Evolutionary conservation across 2,113 vertebrate genomes (phyloP).

Genomic region (Periophthalmodon schlosseri): DNA sequence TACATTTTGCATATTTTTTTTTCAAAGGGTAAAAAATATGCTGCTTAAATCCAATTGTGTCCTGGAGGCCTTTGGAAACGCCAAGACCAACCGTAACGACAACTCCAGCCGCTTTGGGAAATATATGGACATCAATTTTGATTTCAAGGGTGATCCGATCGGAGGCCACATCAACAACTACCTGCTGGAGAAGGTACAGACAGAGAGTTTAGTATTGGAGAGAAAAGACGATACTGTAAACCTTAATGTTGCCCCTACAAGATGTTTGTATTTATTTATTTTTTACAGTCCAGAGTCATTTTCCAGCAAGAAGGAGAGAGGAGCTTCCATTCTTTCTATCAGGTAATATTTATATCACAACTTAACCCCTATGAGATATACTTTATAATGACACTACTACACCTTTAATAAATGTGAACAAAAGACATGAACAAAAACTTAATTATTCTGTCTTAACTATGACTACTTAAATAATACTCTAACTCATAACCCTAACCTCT

Average conservation of each 20-base stretch:
- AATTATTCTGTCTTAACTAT: too few relatives aligned
- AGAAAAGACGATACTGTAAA: background rate
- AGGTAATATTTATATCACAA: slow-evolving; percentile 75
- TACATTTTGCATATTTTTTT: background rate
- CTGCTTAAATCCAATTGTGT: slow-evolving; percentile 98
- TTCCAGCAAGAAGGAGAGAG: slow-evolving; percentile 93
- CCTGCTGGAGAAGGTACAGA: slow-evolving; percentile 92
- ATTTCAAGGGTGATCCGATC: slow-evolving; percentile 98
- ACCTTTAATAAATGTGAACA: too few relatives aligned
- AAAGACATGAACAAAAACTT: too few relatives aligned
- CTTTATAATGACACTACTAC: too few relatives aligned
- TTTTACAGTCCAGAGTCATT: slow-evolving; percentile 90
- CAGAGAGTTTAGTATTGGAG: background rate
- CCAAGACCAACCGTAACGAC: slow-evolving; percentile 98
- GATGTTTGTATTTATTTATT: background rate
- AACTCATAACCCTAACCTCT: too few relatives aligned
- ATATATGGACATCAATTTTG: slow-evolving; percentile 99
- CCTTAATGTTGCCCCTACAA: too few relatives aligned
- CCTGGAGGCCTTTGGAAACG: slow-evolving; percentile 96
- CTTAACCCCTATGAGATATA: too few relatives aligned
- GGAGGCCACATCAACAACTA: slow-evolving; percentile 99
- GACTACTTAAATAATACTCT: too few relatives aligned
- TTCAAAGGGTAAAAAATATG: slow-evolving; percentile 93
- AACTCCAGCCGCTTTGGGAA: slow-evolving; percentile 99
- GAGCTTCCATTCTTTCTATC: slow-evolving; percentile 97